Evolutionary conservation across 2,113 vertebrate species (phyloP).

Genomic region (Acinonyx jubatus): DNA sequence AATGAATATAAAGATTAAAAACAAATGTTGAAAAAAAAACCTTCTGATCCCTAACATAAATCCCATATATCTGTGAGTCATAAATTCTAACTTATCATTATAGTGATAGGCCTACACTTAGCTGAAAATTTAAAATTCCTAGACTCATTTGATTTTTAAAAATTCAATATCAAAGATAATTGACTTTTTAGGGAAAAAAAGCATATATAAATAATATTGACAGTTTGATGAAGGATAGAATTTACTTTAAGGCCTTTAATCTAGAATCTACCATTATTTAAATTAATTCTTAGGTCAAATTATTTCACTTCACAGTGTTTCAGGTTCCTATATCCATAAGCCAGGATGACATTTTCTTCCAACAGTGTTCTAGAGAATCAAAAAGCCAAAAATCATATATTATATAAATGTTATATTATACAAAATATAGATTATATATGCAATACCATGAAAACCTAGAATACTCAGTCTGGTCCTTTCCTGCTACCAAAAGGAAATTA

Average conservation of each 20-base stretch:
- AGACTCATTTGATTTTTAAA: not conserved
- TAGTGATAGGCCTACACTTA: not conserved
- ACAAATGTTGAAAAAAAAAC: not conserved
- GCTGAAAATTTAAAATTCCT: not conserved
- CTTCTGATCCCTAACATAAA: not conserved
- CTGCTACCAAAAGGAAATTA: not conserved
- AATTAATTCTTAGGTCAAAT: not conserved
- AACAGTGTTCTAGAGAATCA: not conserved
- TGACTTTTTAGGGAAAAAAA: not conserved
- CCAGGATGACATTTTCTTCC: not conserved
- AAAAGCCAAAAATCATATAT: not conserved
- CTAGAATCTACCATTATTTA: not conserved
- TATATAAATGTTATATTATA: not conserved
- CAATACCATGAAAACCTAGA: not conserved
- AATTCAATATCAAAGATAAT: not conserved
- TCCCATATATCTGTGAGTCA: not conserved
- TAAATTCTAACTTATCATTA: not conserved
- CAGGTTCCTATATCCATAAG: not conserved
- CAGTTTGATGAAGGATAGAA: not conserved
- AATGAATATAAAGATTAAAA: not conserved
- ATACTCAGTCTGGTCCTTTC: not conserved
- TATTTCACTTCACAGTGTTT: not conserved
- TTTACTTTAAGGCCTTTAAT: not conserved
- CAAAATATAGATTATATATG: not conserved
- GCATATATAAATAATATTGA: not conserved